Evolutionary conservation across 64 coral and sea anemone species (phyloP).

Genomic region (Hydrozoanthus tunicans): DNA sequence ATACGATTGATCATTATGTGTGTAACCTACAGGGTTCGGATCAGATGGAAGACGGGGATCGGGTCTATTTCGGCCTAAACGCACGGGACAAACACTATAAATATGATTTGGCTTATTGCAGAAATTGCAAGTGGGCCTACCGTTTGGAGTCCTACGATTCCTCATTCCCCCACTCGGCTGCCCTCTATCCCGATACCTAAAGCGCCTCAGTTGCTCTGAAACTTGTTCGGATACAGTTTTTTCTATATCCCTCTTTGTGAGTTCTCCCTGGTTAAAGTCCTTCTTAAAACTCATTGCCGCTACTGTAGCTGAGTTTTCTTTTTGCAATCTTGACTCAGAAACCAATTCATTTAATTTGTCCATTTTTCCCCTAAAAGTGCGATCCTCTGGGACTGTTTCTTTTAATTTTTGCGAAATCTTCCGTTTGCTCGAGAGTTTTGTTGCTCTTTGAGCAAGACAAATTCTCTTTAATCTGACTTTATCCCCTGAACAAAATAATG

Average conservation of each 20-base stretch:
- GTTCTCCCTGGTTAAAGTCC: not conserved
- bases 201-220: not conserved
- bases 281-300: constrained; percentile 30
- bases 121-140: constrained; percentile 25
- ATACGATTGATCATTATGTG: constrained; percentile 1
- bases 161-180: constrained; percentile 23
- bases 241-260: constrained; percentile 23
- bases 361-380: not conserved
- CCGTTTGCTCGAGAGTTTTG: constrained; percentile 41
- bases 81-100: constrained; percentile 31
- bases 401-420: constrained; percentile 62
- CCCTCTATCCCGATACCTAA: not conserved
- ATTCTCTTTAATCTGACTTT: constrained; percentile 41
- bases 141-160: constrained; percentile 3
- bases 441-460: constrained; percentile 21
- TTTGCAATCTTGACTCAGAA: constrained; percentile 21
- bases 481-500: constrained; percentile 58
- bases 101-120: constrained; percentile 19
- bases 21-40: not conserved
- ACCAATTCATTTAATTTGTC: constrained; percentile 30
- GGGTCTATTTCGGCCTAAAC: not conserved
- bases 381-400: constrained; percentile 25
- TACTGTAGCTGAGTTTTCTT: constrained; percentile 17
- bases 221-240: constrained; percentile 34
- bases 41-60: constrained; percentile 7